Evolutionary conservation across 2,797 vertebrate species (phyloP), one percentile per base, ranked within the genome.

Genomic region (Brachymystax lenok): DNA sequence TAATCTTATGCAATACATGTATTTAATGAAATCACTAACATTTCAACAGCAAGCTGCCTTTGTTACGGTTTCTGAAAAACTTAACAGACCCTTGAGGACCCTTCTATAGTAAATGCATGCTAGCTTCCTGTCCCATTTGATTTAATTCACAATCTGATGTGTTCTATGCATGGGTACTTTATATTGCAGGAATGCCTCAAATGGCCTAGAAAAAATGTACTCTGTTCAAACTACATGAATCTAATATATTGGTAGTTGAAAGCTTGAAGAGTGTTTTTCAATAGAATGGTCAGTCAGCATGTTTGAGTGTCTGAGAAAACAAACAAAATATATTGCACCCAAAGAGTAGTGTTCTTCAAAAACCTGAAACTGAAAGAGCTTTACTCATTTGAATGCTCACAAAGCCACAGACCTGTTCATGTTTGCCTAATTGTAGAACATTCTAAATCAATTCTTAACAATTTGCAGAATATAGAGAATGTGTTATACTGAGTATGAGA

Each of bases 321-420:
- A 33, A 67, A 33, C 16, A 1, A 69, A 69, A 10, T 35, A 40
- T 69, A 3, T 40, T 69, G 67, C 35, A 69, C 35, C 35, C 35
- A n/a, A n/a, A 46, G n/a, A 8, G 33, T 21, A 3, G 8, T 46
- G n/a, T 69, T 21, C 27, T 68, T 24, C 8, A 63, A 12, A 68
- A 28, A 28, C 4, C 8, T 40, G 19, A 78, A 56, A 21, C 52
- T 78, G 35, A 74, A 63, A 63, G n/a, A 24, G 21, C 59, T 63
- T 24, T 24, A 63, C 17, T 3, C 59, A 63, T 27, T 63, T 63
- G 21, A 63, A 61, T 69, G 27, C 40, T 66, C 19, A 16, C 46
- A 63, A 61, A 61, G 59, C 8, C 27, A 16, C 27, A 30, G 51
- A 54, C 28, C 24, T 35, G 27, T 13, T 35, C 5, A 40, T 56